phyloP scores from a whole-genome alignment of 2,888 invertebrate species.

The Antheraea yamamai region DNA sequence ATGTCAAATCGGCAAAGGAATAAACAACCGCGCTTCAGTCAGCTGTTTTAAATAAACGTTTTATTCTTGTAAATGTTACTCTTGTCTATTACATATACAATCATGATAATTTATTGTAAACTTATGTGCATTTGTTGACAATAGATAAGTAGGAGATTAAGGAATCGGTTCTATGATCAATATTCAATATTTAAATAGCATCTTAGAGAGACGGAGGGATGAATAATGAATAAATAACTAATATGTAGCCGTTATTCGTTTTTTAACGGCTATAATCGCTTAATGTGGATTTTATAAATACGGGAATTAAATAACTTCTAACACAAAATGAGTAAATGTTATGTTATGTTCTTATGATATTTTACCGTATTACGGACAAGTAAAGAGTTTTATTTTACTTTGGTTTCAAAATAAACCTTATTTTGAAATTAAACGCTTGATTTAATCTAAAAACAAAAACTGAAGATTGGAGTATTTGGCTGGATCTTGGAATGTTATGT shows the following conservation, averaged over 20 bases:
- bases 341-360: background rate
- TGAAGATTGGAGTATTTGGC: no score
- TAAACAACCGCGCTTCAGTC: slow-evolving; percentile 6
- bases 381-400: background rate
- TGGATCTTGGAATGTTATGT: no score
- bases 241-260: background rate
- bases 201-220: slow-evolving; percentile 12
- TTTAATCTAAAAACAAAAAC: no score
- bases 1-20: slow-evolving; percentile 12
- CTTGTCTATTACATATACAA: slow-evolving; percentile 1
- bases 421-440: no score
- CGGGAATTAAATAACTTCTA: background rate
- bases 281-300: background rate
- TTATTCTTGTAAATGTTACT: slow-evolving; percentile 15
- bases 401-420: background rate
- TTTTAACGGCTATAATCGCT: slow-evolving; percentile 3
- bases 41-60: slow-evolving; percentile 20
- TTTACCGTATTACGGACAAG: background rate
- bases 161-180: slow-evolving; percentile 20
- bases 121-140: slow-evolving; percentile 21
- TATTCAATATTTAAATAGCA: slow-evolving; percentile 20
- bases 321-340: no score
- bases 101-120: slow-evolving; percentile 14
- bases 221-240: slow-evolving; percentile 12
- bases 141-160: slow-evolving; percentile 18